Percentiles rank a stretch among this genome's conserved stretches.
Evolutionary conservation across 2,888 invertebrate species (phyloP).

Genomic region (Notodonta ziczac): DNA sequence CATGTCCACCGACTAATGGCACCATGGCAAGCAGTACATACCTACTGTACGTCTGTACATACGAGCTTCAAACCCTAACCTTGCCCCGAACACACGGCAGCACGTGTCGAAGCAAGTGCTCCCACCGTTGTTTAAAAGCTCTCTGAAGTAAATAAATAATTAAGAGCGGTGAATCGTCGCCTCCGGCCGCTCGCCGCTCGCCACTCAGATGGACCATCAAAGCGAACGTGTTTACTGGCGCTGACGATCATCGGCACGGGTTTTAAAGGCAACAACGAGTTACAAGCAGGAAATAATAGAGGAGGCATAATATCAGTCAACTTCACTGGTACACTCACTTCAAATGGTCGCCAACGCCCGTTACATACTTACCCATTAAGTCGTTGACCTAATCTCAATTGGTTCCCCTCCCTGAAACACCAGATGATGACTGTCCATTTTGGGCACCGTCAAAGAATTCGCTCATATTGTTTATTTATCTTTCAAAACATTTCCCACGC

Average conservation of each 20-base stretch:
- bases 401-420: neutral
- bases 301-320: too few species aligned
- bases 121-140: conserved; percentile 6
- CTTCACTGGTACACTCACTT: too few species aligned
- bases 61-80: too few species aligned
- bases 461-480: neutral
- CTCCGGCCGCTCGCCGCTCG: conserved; percentile 9
- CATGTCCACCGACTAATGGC: too few species aligned
- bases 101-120: too few species aligned
- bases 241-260: conserved; percentile 26
- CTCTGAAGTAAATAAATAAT: conserved; percentile 33
- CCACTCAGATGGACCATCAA: conserved; percentile 33
- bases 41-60: too few species aligned
- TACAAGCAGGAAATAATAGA: neutral
- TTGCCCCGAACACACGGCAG: too few species aligned
- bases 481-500: conserved; percentile 5
- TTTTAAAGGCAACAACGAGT: conserved; percentile 22
- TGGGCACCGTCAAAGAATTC: conserved; percentile 2
- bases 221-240: conserved; percentile 33
- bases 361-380: neutral
- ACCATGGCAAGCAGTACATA: too few species aligned
- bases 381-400: neutral
- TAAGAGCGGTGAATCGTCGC: conserved; percentile 22
- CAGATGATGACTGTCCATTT: neutral
- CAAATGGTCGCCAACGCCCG: too few species aligned